Evolutionary conservation across 2,888 invertebrate genomes (phyloP).

Genomic region (Eugnorisma glareosa): DNA sequence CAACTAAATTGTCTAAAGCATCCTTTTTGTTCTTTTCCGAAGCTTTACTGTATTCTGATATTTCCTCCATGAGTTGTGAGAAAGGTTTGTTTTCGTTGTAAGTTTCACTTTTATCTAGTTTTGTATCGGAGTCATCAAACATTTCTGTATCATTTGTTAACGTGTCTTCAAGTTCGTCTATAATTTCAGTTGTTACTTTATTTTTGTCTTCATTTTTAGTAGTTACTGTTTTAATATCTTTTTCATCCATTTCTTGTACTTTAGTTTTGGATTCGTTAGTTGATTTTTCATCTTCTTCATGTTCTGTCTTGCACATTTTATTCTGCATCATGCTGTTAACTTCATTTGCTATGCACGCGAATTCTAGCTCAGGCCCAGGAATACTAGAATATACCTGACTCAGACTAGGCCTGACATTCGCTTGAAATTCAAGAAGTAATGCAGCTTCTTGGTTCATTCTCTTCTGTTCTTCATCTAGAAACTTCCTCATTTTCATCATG

Average conservation of each 20-base stretch:
- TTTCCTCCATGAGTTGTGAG: constrained; percentile 71
- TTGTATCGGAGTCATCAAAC: constrained; percentile 50
- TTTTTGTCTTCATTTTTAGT: constrained; percentile 37
- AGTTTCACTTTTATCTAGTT: constrained; percentile 55
- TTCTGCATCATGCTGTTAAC: constrained; percentile 60
- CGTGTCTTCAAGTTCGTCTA: constrained; percentile 52
- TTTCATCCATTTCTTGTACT: constrained; percentile 25
- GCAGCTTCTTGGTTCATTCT: constrained; percentile 89
- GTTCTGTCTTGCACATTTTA: constrained; percentile 55
- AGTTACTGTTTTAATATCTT: constrained; percentile 36
- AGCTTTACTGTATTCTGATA: constrained; percentile 70
- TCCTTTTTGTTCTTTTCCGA: constrained; percentile 67
- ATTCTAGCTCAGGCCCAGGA: constrained; percentile 88
- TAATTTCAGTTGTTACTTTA: constrained; percentile 46
- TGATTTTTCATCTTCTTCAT: constrained; percentile 36
- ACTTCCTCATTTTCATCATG: constrained; percentile 92
- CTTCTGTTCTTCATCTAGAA: constrained; percentile 91
- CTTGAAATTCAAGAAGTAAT: constrained; percentile 86
- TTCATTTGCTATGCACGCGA: constrained; percentile 82
- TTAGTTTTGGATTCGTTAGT: constrained; percentile 48
- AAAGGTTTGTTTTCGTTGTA: constrained; percentile 73
- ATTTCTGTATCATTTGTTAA: constrained; percentile 51
- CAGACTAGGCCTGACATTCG: constrained; percentile 86
- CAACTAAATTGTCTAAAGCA: constrained; percentile 53
- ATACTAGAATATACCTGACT: constrained; percentile 88